Evolutionary conservation across 2,888 invertebrate species (phyloP).

Genomic region (Hirtodrosophila duncani): DNA sequence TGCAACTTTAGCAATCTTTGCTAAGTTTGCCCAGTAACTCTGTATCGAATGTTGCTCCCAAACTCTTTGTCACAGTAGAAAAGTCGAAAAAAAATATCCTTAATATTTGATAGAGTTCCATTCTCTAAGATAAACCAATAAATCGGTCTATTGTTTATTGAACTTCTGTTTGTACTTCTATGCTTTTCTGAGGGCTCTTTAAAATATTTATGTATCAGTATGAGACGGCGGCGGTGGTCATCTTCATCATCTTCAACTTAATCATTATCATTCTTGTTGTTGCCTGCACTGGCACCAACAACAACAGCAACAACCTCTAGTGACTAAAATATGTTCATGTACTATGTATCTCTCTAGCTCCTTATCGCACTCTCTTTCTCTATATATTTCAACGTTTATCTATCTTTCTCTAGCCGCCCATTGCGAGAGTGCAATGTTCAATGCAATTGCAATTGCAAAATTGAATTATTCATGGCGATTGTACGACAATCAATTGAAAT

Average conservation of each 20-base stretch:
- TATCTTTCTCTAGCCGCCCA: conserved; percentile 43
- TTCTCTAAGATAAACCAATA: too few species aligned
- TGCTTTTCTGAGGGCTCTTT: too few species aligned
- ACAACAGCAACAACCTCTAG: conserved; percentile 33
- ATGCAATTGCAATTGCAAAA: conserved; percentile 70
- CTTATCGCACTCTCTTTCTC: conserved; percentile 12
- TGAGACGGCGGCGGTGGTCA: too few species aligned
- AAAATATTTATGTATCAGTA: too few species aligned
- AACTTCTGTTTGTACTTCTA: too few species aligned
- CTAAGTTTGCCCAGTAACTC: too few species aligned
- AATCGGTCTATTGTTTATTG: too few species aligned
- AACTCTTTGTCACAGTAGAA: too few species aligned
- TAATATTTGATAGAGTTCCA: too few species aligned
- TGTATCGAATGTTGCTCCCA: too few species aligned
- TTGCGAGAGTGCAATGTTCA: conserved; percentile 37
- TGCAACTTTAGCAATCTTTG: too few species aligned
- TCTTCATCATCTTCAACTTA: conserved; percentile 2
- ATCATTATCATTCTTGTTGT: conserved; percentile 4
- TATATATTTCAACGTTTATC: conserved; percentile 12
- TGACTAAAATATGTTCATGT: conserved; percentile 65
- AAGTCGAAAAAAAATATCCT: too few species aligned
- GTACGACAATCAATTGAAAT: conserved; percentile 78
- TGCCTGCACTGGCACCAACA: conserved; percentile 20
- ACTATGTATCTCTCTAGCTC: conserved; percentile 36
- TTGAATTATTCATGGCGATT: conserved; percentile 78